Base-by-base conservation (phyloP, 1,140 invertebrate genomes). In the Hesperophylax magnus region DNA sequence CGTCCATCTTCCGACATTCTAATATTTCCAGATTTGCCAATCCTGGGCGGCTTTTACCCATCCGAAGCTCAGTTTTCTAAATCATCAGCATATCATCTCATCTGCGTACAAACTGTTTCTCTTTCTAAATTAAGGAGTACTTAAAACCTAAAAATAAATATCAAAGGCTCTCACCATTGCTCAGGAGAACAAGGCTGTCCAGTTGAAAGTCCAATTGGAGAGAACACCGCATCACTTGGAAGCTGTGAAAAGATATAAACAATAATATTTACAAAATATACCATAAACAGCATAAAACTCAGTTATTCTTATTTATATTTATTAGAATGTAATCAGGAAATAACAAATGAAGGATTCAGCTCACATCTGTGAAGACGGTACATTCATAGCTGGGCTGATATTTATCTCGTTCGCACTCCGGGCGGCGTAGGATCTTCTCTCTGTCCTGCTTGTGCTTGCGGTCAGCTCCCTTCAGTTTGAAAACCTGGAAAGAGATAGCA, bases 381-480 rank as follows among this genome's bases (percentile, higher is more conserved):
- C 97, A 98, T 77, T 98, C 97, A 88, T 96, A 99, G 60, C 97
- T 98, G 0, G 97, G 96, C 88, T 98, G 97, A 88, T 96, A 98
- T 86, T 98, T 98, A 79, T 98, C 96, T 86, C 97, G 95, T 88
- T 98, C 97, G 17, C 93, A 91, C 31, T 93, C 91, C 17, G 97
- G 95, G 80, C 97, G 91, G 85, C 97, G 96, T 85, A 96, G 92
- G 86, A 99, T 97, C 89, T 98, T 99, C 86, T 99, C 97, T 18
- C 97, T 90, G 88, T 99, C 98, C 86, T 98, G 98, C 88, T 99
- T 99, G 87, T 99, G 97, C 87, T 99, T 99, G 65, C 98, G 91
- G 89, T 99, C 98, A 0, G 97, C 98, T 17, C 98, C 98, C 90
- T 99, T 98, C 67, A 98, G 89, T 90, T 98, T 95, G 85, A 96